Evolutionary conservation across 2,888 invertebrate species (phyloP).

Genomic region (Latheticus oryzae): DNA sequence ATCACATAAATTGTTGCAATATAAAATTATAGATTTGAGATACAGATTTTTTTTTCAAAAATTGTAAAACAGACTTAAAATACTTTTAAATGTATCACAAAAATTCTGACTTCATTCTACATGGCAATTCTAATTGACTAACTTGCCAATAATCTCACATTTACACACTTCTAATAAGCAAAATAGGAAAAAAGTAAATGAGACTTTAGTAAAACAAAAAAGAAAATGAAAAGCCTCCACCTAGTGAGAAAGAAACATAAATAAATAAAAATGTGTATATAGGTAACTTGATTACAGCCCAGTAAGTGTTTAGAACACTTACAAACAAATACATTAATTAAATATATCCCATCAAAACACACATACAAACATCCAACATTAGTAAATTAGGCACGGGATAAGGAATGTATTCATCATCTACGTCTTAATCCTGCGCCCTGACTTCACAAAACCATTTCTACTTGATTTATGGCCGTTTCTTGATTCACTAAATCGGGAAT

Average conservation of each 20-base stretch:
- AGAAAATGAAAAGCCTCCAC: slow-evolving; percentile 15
- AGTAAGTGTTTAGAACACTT: slow-evolving; percentile 18
- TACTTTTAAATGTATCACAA: slow-evolving; percentile 19
- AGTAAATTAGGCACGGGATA: slow-evolving; percentile 40
- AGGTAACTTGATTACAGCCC: slow-evolving; percentile 32
- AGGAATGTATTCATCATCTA: slow-evolving; percentile 57
- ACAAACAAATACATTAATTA: slow-evolving; percentile 8
- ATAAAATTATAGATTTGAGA: slow-evolving; percentile 27
- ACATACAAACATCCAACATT: slow-evolving; percentile 30
- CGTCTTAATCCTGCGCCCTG: slow-evolving; percentile 69
- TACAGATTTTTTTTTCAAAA: slow-evolving; percentile 9
- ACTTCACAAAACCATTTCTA: slow-evolving; percentile 70
- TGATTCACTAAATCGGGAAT: slow-evolving; percentile 66
- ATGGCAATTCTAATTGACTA: slow-evolving; percentile 16
- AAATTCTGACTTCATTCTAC: slow-evolving; percentile 22
- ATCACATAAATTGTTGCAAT: slow-evolving; percentile 10
- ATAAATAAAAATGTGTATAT: slow-evolving; percentile 10
- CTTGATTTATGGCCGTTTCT: slow-evolving; percentile 70
- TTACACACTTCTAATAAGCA: slow-evolving; percentile 2
- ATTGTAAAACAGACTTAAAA: slow-evolving; percentile 2
- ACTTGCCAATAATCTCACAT: slow-evolving; percentile 10
- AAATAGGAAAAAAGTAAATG: not conserved
- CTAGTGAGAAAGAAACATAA: slow-evolving; percentile 9
- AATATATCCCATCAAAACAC: slow-evolving; percentile 36
- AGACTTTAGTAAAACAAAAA: slow-evolving; percentile 1